Evolutionary conservation across 1,140 invertebrate genomes (phyloP).

Genomic region (Drosophila orosa): DNA sequence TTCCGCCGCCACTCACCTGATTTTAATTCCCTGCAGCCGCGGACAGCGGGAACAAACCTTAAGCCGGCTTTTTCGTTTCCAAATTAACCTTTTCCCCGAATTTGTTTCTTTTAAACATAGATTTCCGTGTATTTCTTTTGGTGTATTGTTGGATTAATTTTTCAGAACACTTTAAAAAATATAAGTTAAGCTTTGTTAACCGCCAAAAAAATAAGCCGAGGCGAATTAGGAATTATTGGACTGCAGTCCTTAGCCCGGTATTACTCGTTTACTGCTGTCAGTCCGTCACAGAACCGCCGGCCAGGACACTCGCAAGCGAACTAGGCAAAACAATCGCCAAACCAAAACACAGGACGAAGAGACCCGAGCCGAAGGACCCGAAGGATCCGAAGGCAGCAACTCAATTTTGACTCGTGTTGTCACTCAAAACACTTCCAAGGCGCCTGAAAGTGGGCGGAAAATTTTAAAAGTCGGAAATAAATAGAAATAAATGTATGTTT

Average conservation of each 20-base stretch:
- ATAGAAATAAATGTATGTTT: background rate
- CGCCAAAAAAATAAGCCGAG: background rate
- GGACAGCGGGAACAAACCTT: background rate
- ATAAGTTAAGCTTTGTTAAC: background rate
- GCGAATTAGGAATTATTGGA: slow-evolving; percentile 1
- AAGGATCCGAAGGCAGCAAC: background rate
- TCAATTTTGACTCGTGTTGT: background rate
- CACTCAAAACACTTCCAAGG: background rate
- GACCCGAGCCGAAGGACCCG: slow-evolving; percentile 4
- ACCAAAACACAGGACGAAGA: slow-evolving; percentile 46
- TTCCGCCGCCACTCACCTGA: slow-evolving; percentile 37
- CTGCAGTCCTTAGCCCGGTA: background rate
- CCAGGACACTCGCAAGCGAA: slow-evolving; percentile 75
- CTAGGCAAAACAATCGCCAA: slow-evolving; percentile 57
- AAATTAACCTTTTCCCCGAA: background rate
- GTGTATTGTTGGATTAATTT: background rate
- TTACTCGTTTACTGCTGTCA: too few relatives aligned
- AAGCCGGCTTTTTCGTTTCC: background rate
- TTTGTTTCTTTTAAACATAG: background rate
- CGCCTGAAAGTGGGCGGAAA: background rate
- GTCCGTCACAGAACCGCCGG: slow-evolving; percentile 66
- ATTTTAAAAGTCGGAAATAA: background rate
- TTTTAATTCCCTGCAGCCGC: background rate
- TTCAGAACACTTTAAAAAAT: background rate
- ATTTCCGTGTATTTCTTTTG: too few relatives aligned